These are phyloP conservation scores for Oreonectes daqikongensis DNA, from an alignment of 2,797 vertebrate species.

Conservation along the genomic window DNA sequence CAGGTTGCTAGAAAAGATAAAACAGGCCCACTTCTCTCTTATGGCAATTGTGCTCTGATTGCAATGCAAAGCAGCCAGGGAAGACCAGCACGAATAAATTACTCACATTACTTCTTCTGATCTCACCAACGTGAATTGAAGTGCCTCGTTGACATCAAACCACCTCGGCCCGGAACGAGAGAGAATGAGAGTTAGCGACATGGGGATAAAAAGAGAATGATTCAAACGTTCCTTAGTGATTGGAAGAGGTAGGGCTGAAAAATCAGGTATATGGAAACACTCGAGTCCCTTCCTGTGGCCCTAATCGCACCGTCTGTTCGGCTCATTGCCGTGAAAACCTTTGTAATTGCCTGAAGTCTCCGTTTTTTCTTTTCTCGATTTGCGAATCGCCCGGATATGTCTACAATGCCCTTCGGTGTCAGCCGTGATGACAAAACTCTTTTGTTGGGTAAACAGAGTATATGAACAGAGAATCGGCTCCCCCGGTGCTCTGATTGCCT, in stretches of 20 bases:
- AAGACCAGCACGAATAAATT: conserved; percentile 46
- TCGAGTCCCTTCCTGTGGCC: conserved; percentile 2
- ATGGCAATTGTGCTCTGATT: conserved; percentile 38
- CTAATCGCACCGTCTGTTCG: conserved; percentile 26
- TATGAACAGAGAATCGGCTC: conserved; percentile 35
- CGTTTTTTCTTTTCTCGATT: conserved; percentile 16
- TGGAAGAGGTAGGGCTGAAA: conserved; percentile 38
- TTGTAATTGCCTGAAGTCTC: conserved; percentile 27
- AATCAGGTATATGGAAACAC: conserved; percentile 30
- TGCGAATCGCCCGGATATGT: conserved; percentile 4
- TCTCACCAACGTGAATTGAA: conserved; percentile 46
- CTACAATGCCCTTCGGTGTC: conserved; percentile 15
- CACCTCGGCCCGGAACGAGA: conserved; percentile 12
- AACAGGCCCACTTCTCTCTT: conserved; percentile 34
- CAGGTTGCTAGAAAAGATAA: conserved; percentile 41
- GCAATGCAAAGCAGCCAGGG: conserved; percentile 43
- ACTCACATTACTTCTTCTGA: conserved; percentile 47
- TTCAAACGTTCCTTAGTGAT: conserved; percentile 25
- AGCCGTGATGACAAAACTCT: conserved; percentile 34
- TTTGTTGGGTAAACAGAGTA: conserved; percentile 48
- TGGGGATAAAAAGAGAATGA: conserved; percentile 29
- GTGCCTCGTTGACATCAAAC: conserved; percentile 47
- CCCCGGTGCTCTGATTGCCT: conserved; percentile 35
- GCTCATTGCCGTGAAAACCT: not conserved
- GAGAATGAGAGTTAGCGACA: conserved; percentile 19